phyloP scores from a whole-genome alignment of 2,888 invertebrate species.

The Orchesella flavescens region DNA sequence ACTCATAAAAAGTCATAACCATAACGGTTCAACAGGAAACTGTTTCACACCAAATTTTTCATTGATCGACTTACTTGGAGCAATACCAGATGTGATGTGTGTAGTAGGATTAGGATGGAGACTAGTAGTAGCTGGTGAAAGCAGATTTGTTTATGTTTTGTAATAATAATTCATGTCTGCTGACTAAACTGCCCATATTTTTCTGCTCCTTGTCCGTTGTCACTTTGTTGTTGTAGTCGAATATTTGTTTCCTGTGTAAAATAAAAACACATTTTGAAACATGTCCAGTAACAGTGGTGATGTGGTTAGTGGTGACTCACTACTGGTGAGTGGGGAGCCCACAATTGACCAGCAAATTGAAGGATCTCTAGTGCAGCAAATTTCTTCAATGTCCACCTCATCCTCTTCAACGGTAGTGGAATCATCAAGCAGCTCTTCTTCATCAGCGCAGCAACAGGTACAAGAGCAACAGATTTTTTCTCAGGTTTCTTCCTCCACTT shows the following conservation, averaged over 20 bases:
- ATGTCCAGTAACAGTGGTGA: constrained; percentile 53
- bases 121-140: constrained; percentile 34
- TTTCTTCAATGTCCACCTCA: constrained; percentile 56
- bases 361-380: constrained; percentile 46
- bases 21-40: neutral
- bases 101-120: neutral
- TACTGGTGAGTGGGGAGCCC: constrained; percentile 11
- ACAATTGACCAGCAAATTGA: constrained; percentile 54
- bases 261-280: neutral
- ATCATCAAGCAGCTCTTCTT: constrained; percentile 7
- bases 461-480: constrained; percentile 31
- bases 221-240: neutral
- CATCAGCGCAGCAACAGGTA: constrained; percentile 49
- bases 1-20: neutral
- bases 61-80: neutral
- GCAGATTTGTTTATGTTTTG: constrained; percentile 28
- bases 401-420: constrained; percentile 30
- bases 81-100: constrained; percentile 21
- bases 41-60: neutral
- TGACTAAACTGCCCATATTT: neutral
- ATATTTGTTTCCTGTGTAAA: neutral
- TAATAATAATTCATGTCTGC: neutral
- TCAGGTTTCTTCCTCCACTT: constrained; percentile 11
- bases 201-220: constrained; percentile 1
- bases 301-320: constrained; percentile 27